Conservation (phyloP, 2,797 vertebrate genomes). For the Oreochromis mossambicus region DNA sequence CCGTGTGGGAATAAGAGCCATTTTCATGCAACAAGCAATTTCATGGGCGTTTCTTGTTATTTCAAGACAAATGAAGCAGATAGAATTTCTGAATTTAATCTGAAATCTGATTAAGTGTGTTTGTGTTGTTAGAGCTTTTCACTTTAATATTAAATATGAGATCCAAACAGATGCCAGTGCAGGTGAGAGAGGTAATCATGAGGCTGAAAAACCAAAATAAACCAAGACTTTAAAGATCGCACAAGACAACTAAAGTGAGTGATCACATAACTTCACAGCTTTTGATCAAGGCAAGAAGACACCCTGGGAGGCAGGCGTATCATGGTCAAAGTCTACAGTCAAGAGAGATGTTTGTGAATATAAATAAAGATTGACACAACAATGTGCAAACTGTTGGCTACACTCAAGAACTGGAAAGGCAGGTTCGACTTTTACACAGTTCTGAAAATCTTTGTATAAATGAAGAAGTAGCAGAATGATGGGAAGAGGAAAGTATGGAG, state of each 20-base stretch:
- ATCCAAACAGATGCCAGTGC: not conserved
- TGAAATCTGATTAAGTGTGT: not conserved
- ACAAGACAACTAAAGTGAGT: not conserved
- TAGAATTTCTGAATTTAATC: not conserved
- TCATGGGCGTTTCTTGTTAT: not conserved
- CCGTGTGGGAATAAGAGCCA: not conserved
- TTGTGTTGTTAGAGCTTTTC: accelerated
- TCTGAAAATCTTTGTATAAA: no score
- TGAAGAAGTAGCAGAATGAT: not conserved
- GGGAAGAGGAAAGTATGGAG: not conserved
- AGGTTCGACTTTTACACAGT: no score
- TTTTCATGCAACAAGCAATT: not conserved
- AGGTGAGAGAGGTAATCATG: not conserved
- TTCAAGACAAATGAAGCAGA: not conserved
- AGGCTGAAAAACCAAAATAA: not conserved
- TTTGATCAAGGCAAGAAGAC: accelerated
- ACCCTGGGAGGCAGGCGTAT: not conserved
- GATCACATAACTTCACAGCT: not conserved
- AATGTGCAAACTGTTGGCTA: no score
- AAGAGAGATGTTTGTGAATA: no score
- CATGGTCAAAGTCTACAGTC: no score
- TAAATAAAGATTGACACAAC: no score
- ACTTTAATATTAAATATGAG: not conserved
- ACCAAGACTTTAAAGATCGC: not conserved
- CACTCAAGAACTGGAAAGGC: no score